Percentiles rank a stretch among this genome's conserved stretches.
phyloP scores from a whole-genome alignment of 1,140 invertebrate species.

The Drepana arcuata region DNA sequence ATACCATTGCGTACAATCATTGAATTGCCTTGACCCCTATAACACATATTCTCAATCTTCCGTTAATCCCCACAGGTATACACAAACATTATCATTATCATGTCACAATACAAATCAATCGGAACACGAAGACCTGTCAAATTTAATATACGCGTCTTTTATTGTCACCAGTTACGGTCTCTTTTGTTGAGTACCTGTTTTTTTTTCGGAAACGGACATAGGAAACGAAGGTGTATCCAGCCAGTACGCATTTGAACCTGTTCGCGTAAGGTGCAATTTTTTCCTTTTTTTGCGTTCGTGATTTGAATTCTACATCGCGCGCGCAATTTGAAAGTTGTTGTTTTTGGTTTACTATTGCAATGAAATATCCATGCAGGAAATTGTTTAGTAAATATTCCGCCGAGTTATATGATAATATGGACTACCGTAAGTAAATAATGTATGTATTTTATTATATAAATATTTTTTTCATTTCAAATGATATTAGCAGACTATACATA shows the following conservation, averaged over 20 bases:
- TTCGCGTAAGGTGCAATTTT: constrained; percentile 45
- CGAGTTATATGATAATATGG: constrained; percentile 35
- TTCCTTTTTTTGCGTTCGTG: constrained; percentile 10
- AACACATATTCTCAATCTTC: no score
- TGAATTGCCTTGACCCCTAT: no score
- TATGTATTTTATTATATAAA: no score
- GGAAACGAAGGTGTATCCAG: constrained; percentile 38
- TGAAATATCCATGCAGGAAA: constrained; percentile 48
- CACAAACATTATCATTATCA: constrained; percentile 15
- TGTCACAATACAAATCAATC: constrained; percentile 21
- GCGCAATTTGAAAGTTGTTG: no score
- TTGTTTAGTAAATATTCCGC: constrained; percentile 27
- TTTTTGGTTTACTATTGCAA: no score
- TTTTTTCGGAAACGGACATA: constrained; percentile 63
- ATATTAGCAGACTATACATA: no score
- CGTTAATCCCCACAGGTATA: no score
- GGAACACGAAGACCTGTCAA: constrained; percentile 21
- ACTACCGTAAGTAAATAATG: constrained; percentile 51
- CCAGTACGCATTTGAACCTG: constrained; percentile 52
- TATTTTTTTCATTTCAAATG: constrained; percentile 11
- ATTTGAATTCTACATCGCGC: no score
- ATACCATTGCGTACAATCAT: no score
- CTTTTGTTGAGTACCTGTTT: constrained; percentile 37
- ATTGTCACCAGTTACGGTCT: constrained; percentile 31
- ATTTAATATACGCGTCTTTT: constrained; percentile 31